Base-by-base conservation (phyloP, 2,113 vertebrate species). In the Bubalus kerabau region DNA sequence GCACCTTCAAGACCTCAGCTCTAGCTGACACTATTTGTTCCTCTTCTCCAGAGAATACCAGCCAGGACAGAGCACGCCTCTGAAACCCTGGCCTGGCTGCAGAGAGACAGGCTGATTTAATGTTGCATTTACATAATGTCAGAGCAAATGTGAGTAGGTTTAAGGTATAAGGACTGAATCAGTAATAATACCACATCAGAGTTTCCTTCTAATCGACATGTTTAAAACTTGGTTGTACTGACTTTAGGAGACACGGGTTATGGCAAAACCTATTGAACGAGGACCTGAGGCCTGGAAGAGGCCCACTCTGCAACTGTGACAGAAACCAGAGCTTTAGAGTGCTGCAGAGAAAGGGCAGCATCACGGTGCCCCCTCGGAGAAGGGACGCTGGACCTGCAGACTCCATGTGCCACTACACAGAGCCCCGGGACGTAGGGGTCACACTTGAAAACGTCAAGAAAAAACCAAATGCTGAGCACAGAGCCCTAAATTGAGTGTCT, bases 191-290 rank as follows among this genome's bases (percentile, higher is more conserved):
- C 52, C 54, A 87, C 17, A 15, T 1, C 15, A 54, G n/a, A 62
- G 81, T 84, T 91, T 92, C 86, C 81, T 94, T 96, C 95, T 95
- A 90, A 92, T 94, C 94, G 82, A 97, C 95, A 60, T 24, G 90
- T 76, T 94, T 94, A 91, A 95, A 87, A 93, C 14, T 94, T 57
- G 17, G 90, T 92, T 94, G 81, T 59, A 80, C 54, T 90, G 52
- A 90, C 81, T 97, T 86, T 74, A 74, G 46, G 78, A 97, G n/a
- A 85, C 19, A 24, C 0, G 0, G 57, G 50, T 89, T 91, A 74
- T 76, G 36, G 90, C 60, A 87, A 95, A 96, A 87, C 28, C 92
- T 83, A 95, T 56, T 84, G 91, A 96, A 78, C 0, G 3, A 94
- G 56, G 83, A 97, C 97, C 93, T 32, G 82, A 96, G 57, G 91